Base-by-base conservation (phyloP, 2,113 vertebrate species). In the Urocolius indicus region DNA sequence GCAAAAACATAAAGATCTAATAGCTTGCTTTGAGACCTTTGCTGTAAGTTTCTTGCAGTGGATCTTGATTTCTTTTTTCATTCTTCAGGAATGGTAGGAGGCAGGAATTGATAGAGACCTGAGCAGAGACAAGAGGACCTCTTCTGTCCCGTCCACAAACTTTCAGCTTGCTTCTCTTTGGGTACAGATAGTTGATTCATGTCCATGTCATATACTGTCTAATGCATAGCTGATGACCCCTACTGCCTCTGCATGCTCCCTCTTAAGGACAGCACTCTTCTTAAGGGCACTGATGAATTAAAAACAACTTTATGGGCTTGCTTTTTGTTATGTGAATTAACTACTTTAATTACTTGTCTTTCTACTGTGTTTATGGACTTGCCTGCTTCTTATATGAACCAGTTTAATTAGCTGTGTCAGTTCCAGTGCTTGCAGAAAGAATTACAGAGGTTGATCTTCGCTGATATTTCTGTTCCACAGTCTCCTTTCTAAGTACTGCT, bases 251-350 rank as follows among this genome's bases (percentile, higher is more conserved):
- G 45, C 79, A 81, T 9, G 5, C 52, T 95, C 75, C 38, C 79
- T 74, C 90, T 92, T 54, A 76, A 85, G 84, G 77, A 86, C 38
- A 81, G 32, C 3, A 9, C 10, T 4, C 20, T 68, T 78, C 81
- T 79, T 65, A 84, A 89, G 87, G 84, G 55, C 55, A 78, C n/a
- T 1, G 0, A 48, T 95, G 88, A 95, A 94, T 74, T 91, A 91
- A 73, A 71, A 95, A 95, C 96, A 95, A 84, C 81, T 96, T 97
- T 96, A 97, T 96, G 87, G 95, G 93, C 96, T 96, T 77, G 82
- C 73, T 95, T 95, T 94, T 96, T 97, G 96, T 97, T 91, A 84
- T 51, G 78, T 2, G 19, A 94, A 95, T 97, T 94, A 96, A 93
- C 90, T 77, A 48, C 89, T 78, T 89, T 61, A 95, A 92, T 93